Evolutionary conservation across 2,113 vertebrate genomes (phyloP).

Genomic region (Poeciliopsis retropinna): DNA sequence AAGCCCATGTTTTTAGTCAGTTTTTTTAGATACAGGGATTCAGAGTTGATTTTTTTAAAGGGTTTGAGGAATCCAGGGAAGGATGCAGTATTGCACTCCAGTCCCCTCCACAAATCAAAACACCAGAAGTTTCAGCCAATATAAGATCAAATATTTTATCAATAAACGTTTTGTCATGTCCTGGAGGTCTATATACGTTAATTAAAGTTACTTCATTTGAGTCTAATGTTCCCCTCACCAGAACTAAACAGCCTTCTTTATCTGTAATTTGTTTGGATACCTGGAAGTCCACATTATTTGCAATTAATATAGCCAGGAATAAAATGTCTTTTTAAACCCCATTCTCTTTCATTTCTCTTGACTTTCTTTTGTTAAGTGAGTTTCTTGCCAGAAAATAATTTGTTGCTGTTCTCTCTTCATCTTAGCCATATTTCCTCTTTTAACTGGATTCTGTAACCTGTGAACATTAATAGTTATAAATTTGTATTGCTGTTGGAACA

Average conservation of each 20-base stretch:
- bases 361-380: not conserved
- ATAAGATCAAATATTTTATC: too few relatives aligned
- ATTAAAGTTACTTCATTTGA: conserved; percentile 2
- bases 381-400: conserved; percentile 11
- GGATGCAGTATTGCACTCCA: not conserved
- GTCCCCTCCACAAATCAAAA: too few relatives aligned
- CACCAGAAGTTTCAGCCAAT: too few relatives aligned
- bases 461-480: conserved; percentile 2
- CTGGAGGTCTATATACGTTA: not conserved
- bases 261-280: too few relatives aligned
- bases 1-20: too few relatives aligned
- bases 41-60: not conserved
- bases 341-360: not conserved
- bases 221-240: not conserved
- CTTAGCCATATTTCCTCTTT: conserved; percentile 1
- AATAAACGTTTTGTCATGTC: too few relatives aligned
- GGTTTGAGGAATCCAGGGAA: not conserved
- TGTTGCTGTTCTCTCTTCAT: conserved; percentile 5
- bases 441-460: not conserved
- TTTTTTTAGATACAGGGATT: not conserved
- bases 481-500: not conserved
- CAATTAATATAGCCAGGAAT: too few relatives aligned
- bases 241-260: too few relatives aligned
- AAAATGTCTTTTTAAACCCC: not conserved
- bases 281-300: too few relatives aligned